Conservation (phyloP, 2,797 vertebrate species). For the Parambassis ranga region DNA sequence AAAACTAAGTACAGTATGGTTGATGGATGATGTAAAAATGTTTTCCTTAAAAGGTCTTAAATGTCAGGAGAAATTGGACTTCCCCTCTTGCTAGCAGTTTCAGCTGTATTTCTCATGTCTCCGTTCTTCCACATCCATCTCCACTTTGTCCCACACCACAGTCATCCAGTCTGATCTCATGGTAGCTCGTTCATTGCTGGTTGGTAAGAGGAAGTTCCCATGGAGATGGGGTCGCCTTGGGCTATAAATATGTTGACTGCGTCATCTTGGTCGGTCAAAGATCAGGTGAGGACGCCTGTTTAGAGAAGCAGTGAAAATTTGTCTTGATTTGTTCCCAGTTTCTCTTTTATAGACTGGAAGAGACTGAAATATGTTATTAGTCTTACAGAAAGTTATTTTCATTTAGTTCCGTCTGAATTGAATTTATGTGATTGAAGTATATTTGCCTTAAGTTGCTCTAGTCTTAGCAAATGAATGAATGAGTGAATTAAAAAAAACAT, state of each 20-base stretch:
- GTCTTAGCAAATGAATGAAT: too few relatives aligned
- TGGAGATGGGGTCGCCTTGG: conserved; percentile 41
- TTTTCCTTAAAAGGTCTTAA: conserved; percentile 6
- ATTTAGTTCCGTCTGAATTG: too few relatives aligned
- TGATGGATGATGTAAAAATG: conserved; percentile 3
- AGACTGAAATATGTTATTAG: neutral
- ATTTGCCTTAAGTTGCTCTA: too few relatives aligned
- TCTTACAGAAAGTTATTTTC: too few relatives aligned
- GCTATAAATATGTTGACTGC: conserved; percentile 65
- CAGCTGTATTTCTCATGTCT: conserved; percentile 6
- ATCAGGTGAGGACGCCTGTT: conserved; percentile 56
- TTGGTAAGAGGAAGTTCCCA: conserved; percentile 70
- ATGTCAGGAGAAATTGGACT: conserved; percentile 15
- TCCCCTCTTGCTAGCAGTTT: conserved; percentile 19
- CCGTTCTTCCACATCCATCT: conserved; percentile 8
- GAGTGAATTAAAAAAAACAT: too few relatives aligned
- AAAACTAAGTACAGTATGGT: too few relatives aligned
- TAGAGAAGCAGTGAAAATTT: conserved; percentile 20
- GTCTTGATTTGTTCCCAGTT: conserved; percentile 40
- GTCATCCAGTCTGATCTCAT: conserved; percentile 39
- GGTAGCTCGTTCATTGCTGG: conserved; percentile 14
- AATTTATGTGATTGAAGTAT: too few relatives aligned
- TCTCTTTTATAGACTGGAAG: conserved; percentile 4
- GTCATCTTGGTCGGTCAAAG: conserved; percentile 53
- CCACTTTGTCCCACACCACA: conserved; percentile 13